phyloP scores from a whole-genome alignment of 2,797 vertebrate genomes.

The Anabacerthia variegaticeps region DNA sequence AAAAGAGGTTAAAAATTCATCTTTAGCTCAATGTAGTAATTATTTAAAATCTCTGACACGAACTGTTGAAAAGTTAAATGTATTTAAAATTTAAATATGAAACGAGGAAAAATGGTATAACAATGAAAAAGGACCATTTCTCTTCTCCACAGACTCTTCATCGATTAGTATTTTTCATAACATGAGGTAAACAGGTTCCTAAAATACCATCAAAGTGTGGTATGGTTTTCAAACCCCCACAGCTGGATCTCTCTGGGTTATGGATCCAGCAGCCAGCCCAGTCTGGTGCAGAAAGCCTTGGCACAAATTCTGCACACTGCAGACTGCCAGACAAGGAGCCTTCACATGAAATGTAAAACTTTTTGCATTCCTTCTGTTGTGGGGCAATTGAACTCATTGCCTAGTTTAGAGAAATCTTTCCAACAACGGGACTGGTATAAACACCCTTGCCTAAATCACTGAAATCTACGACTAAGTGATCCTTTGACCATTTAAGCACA shows the following conservation, averaged over 20 bases:
- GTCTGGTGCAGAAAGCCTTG: neutral
- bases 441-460: neutral
- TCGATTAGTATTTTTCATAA: neutral
- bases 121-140: neutral
- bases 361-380: neutral
- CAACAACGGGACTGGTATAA: neutral
- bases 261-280: neutral
- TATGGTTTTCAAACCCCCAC: neutral
- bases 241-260: neutral
- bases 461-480: neutral
- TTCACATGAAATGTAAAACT: neutral
- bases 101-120: neutral
- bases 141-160: neutral
- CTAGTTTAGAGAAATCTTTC: neutral
- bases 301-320: neutral
- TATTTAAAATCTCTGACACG: conserved; percentile 18
- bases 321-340: neutral
- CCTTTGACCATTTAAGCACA: neutral
- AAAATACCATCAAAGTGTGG: neutral
- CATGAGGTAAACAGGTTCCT: neutral
- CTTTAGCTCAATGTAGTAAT: conserved; percentile 42
- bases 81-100: conserved; percentile 24
- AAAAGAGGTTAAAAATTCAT: conserved; percentile 54
- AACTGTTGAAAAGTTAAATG: conserved; percentile 25
- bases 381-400: neutral